phyloP scores from a whole-genome alignment of 1,140 invertebrate species.

The Halyomorpha halys region DNA sequence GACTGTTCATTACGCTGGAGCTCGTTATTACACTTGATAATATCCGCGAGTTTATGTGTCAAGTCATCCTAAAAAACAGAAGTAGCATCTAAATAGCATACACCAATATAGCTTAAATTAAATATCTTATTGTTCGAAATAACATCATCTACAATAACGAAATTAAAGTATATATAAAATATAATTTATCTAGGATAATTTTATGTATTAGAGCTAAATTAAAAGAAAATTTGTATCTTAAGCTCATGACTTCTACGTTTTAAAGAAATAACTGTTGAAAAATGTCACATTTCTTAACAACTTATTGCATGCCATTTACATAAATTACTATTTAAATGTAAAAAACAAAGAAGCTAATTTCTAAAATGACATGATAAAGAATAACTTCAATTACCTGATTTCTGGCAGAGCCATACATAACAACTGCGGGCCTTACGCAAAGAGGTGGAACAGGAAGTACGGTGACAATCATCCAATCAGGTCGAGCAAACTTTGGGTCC shows the following conservation, averaged over 20 bases:
- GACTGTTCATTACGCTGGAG: slow-evolving; percentile 87
- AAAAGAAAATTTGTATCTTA: no score
- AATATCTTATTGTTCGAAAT: no score
- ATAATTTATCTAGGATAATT: not conserved
- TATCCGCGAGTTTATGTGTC: slow-evolving; percentile 97
- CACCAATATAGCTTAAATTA: not conserved
- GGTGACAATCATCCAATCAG: slow-evolving; percentile 99
- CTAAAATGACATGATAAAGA: not conserved
- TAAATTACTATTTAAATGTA: no score
- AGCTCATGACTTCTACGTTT: no score
- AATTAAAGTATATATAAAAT: not conserved
- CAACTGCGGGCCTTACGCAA: slow-evolving; percentile 86
- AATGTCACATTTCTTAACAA: no score
- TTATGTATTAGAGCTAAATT: no score
- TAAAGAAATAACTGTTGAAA: no score
- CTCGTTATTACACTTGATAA: slow-evolving; percentile 98
- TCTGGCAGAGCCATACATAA: slow-evolving; percentile 97
- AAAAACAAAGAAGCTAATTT: no score
- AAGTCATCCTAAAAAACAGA: slow-evolving; percentile 72
- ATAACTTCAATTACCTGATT: slow-evolving; percentile 52
- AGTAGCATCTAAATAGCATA: not conserved
- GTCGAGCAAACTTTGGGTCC: slow-evolving; percentile 89
- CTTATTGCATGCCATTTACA: no score
- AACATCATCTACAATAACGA: no score
- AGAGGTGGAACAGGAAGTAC: slow-evolving; percentile 95